Evolutionary conservation across 2,888 invertebrate genomes (phyloP).

Genomic region (Helleia helle): DNA sequence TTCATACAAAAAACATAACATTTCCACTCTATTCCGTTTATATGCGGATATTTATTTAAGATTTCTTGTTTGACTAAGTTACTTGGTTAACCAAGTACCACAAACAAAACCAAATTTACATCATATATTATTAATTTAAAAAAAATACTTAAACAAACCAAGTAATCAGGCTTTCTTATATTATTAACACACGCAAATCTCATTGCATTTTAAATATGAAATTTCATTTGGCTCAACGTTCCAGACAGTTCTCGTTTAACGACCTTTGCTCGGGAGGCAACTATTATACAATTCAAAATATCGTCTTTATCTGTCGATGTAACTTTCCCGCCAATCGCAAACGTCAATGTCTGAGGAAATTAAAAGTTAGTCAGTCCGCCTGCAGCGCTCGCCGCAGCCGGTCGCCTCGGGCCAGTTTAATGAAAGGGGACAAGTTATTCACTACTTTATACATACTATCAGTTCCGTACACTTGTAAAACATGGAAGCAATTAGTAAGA

Average conservation of each 20-base stretch:
- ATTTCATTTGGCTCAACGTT: slow-evolving; percentile 11
- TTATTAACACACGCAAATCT: neutral
- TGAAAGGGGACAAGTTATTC: slow-evolving; percentile 13
- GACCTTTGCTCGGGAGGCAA: slow-evolving; percentile 31
- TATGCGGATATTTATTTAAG: too few species aligned
- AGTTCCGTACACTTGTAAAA: slow-evolving; percentile 4
- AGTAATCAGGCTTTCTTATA: neutral
- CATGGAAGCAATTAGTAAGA: too few species aligned
- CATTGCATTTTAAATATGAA: slow-evolving; percentile 10
- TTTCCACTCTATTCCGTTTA: too few species aligned
- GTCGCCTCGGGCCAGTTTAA: slow-evolving; percentile 32
- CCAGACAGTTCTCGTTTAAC: slow-evolving; percentile 19
- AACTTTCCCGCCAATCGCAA: slow-evolving; percentile 65
- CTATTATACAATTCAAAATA: slow-evolving; percentile 41
- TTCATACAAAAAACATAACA: too few species aligned
- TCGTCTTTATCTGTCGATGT: slow-evolving; percentile 58
- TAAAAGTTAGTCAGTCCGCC: slow-evolving; percentile 65
- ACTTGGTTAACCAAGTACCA: too few species aligned
- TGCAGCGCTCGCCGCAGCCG: slow-evolving; percentile 49
- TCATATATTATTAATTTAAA: too few species aligned
- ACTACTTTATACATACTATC: too few species aligned
- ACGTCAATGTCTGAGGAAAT: slow-evolving; percentile 65
- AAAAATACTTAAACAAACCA: neutral
- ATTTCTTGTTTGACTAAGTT: too few species aligned
- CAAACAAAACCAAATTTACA: too few species aligned